These are phyloP conservation scores for Drosophila tanythrix DNA, from an alignment of 2,888 invertebrate genomes.

Conservation along the genomic window DNA sequence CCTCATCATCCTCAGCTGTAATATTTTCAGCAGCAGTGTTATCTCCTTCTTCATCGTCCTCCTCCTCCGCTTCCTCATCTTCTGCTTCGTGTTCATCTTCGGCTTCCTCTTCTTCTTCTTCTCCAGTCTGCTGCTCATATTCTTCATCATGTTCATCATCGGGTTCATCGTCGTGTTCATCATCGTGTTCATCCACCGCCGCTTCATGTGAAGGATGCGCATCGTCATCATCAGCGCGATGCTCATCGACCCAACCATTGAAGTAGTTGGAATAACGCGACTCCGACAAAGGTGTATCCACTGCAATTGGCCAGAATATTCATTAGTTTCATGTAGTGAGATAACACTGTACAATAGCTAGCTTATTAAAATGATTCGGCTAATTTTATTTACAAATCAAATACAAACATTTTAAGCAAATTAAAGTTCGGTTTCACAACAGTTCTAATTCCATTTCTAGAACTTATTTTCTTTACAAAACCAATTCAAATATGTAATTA, in stretches of 20 bases:
- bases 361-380: not conserved
- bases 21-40: conserved; percentile 68
- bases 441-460: not conserved
- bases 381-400: no score
- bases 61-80: conserved; percentile 55
- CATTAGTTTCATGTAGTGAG: not conserved
- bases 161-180: conserved; percentile 83
- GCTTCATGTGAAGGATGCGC: conserved; percentile 80
- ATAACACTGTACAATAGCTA: not conserved
- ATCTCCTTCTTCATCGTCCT: conserved; percentile 69
- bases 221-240: conserved; percentile 82
- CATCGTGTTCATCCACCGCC: conserved; percentile 78
- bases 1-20: conserved; percentile 84
- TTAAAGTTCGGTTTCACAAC: not conserved
- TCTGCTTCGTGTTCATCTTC: conserved; percentile 26
- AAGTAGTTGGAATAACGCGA: conserved; percentile 91
- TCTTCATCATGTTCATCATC: conserved; percentile 64
- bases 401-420: no score
- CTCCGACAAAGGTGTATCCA: conserved; percentile 87
- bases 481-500: not conserved
- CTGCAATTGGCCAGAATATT: conserved; percentile 79
- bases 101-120: conserved; percentile 57
- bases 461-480: not conserved
- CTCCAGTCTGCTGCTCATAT: conserved; percentile 63
- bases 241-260: conserved; percentile 90